Evolutionary conservation across 2,888 invertebrate species (phyloP), one percentile per base, ranked within the genome.

Genomic region (Tipula confusa): DNA sequence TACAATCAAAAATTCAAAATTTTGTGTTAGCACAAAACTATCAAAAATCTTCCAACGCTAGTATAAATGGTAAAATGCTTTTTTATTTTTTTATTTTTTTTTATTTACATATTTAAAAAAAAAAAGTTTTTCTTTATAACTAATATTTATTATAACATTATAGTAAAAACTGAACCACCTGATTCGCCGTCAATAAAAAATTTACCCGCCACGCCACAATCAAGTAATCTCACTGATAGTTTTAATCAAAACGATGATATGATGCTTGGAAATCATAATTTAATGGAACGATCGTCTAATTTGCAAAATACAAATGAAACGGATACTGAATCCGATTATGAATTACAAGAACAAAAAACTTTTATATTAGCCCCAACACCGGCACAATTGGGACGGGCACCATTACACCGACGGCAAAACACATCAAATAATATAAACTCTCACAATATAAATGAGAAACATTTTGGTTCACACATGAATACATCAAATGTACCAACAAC

Each of bases 281-380:
- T 29, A 5, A 33, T 15, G 7, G 82, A 82, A 15, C 29, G 80
- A 80, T 15, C 29, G 7, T 29, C 31, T 29, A 80, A 80, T 80
- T 80, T 29, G 36, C 18, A 33, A 2, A 18, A 64, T 29, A 28
- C 38, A 24, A 82, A 82, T 82, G 43, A 33, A 15, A 83, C 80
- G 83, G 82, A 83, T 36, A 82, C 29, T 31, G 87, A 86, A 36
- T 84, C 84, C 9, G 85, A 85, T 80, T 83, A 82, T 83, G 87
- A 87, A 79, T 84, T 84, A n/a, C 83, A 84, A 43, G 86, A 86
- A 83, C 86, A 86, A 29, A 89, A 89, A 84, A 88, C 91, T 86
- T 95, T 96, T 90, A 94, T 97, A 84, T 91, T 98, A 85, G 97
- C 97, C 79, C 98, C 98, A 0, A 98, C 98, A 0, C 98, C 98